Evolutionary conservation across 2,888 invertebrate species (phyloP).

Genomic region (Diarsia rubi): DNA sequence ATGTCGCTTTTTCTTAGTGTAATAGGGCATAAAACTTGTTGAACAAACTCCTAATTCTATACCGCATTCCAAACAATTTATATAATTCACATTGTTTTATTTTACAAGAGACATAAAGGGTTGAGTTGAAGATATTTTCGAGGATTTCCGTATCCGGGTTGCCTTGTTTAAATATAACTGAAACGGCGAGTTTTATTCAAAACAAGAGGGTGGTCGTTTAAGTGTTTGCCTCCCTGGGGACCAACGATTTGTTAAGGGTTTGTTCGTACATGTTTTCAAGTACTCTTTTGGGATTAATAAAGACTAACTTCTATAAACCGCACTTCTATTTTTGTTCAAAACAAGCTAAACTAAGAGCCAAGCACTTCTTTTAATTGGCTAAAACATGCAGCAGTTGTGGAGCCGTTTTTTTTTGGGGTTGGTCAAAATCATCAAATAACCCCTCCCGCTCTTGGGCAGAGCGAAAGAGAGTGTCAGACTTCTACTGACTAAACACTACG

Average conservation of each 20-base stretch:
- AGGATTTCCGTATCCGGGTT: constrained; percentile 33
- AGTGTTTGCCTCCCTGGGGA: constrained; percentile 36
- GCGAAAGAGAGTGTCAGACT: no score
- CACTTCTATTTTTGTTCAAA: neutral
- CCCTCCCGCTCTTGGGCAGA: no score
- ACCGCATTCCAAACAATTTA: constrained; percentile 16
- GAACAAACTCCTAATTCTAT: constrained; percentile 7
- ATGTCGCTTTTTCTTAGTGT: neutral
- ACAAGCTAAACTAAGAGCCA: neutral
- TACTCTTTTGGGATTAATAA: neutral
- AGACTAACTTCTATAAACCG: neutral
- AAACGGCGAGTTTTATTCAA: constrained; percentile 50
- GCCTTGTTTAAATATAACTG: constrained; percentile 42
- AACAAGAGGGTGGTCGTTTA: constrained; percentile 41
- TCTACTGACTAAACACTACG: no score
- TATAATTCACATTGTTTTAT: constrained; percentile 28
- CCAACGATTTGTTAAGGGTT: constrained; percentile 21
- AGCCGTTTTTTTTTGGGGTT: no score
- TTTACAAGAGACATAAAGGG: constrained; percentile 18
- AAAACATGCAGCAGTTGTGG: neutral
- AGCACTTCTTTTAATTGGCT: no score
- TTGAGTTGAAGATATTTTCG: constrained; percentile 30
- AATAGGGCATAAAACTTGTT: constrained; percentile 23
- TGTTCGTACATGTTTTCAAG: constrained; percentile 18
- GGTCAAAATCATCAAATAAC: no score